Evolutionary conservation across 1,140 invertebrate genomes (phyloP).

Genomic region (Trichomalopsis sarcophagae): DNA sequence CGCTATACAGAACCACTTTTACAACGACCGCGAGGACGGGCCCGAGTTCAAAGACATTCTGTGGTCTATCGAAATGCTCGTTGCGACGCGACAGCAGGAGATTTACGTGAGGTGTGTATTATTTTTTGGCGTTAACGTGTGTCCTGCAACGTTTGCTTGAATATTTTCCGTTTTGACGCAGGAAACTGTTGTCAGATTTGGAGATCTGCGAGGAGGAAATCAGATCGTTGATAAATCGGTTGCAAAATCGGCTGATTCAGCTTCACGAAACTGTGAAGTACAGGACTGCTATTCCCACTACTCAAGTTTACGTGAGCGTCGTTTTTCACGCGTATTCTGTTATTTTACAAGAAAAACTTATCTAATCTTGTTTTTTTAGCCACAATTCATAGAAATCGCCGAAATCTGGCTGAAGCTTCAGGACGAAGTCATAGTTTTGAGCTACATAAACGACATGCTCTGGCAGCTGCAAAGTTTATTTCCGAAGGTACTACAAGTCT

Average conservation of each 20-base stretch:
- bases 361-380: constrained; percentile 69
- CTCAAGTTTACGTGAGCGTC: constrained; percentile 77
- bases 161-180: constrained; percentile 60
- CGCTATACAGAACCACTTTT: constrained; percentile 58
- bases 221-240: constrained; percentile 68
- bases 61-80: constrained; percentile 75
- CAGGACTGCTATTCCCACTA: constrained; percentile 78
- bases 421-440: constrained; percentile 78
- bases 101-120: constrained; percentile 72
- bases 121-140: too few species aligned
- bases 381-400: constrained; percentile 79
- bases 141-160: too few species aligned
- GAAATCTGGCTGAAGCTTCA: constrained; percentile 79
- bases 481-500: constrained; percentile 64
- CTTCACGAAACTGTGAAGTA: constrained; percentile 78
- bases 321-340: not conserved
- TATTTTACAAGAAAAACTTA: too few species aligned
- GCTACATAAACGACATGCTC: constrained; percentile 77
- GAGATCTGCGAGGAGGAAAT: constrained; percentile 73
- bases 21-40: constrained; percentile 54
- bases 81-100: constrained; percentile 79
- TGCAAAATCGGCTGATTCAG: constrained; percentile 73
- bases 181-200: constrained; percentile 77
- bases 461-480: constrained; percentile 73
- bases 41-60: constrained; percentile 67